These are phyloP conservation scores for Puffinus mauretanicus DNA, from an alignment of 2,113 vertebrate genomes.

Conservation along the genomic window DNA sequence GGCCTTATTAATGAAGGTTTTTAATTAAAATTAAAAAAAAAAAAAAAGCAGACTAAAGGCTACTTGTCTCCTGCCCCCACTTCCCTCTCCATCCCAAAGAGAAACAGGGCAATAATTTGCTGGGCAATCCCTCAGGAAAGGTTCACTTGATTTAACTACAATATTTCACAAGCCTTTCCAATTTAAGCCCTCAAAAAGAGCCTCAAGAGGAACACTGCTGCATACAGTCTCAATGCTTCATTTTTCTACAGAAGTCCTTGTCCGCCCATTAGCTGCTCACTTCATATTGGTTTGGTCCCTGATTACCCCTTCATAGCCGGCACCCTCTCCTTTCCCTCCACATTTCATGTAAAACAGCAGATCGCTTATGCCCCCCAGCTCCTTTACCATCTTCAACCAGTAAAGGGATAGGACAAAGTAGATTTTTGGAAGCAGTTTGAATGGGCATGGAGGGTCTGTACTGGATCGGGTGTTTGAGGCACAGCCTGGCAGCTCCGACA, in stretches of 20 bases:
- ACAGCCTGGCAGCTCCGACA: fast-evolving
- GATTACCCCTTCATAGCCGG: fast-evolving
- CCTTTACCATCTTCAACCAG: background rate
- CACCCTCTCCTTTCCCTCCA: background rate
- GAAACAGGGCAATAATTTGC: background rate
- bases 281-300: background rate
- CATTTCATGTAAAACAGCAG: background rate
- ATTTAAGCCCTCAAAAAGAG: background rate
- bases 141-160: background rate
- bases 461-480: fast-evolving
- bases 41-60: background rate
- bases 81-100: background rate
- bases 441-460: background rate
- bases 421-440: background rate
- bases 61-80: background rate
- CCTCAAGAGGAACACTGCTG: background rate
- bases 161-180: background rate
- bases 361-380: fast-evolving
- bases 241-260: background rate
- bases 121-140: background rate
- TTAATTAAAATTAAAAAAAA: background rate
- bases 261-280: background rate
- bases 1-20: background rate
- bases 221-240: background rate
- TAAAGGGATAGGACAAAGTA: background rate